Evolutionary conservation across 1,140 invertebrate genomes (phyloP), one percentile per base, ranked within the genome.

Genomic region (Halictus rubicundus): DNA sequence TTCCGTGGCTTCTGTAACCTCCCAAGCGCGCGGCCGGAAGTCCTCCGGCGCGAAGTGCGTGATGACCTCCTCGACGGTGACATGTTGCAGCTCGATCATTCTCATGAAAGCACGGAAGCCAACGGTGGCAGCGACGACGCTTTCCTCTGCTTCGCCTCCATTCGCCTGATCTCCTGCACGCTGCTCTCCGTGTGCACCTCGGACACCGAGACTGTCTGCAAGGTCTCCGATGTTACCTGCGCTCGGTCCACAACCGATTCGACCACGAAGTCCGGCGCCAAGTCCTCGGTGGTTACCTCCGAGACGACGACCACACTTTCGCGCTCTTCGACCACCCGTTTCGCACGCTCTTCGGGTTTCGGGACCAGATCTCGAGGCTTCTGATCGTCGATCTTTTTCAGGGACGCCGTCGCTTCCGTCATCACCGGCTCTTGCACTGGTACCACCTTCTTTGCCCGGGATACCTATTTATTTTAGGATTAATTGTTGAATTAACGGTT

Each of bases 71-170:
- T 97, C 96, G 37, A 98, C 96, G 5, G 96, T 96, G 21, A 95
- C 95, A 89, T 97, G 95, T 85, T 96, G 95, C 63, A 96, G 92
- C 88, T 97, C 96, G 12, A 97, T 95, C 96, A 97, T 97, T 87
- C 95, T 95, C 93, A 97, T 96, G 87, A 97, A 97, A 9, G 97
- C 96, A 85, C 95, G 95, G 89, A 97, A 97, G 12, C 96, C 97
- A 71, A 96, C 95, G 72, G 96, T 96, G 1, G 96, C 94, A 21
- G 96, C 96, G 49, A 96, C 93, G 23, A 95, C 92, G 68, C 95
- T 95, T 92, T 91, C 68, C 92, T 89, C 23, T 85, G 86, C 23
- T 90, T 92, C 72, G 80, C 65, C 86, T 92, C 80, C 9, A 84
- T 87, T 73, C 91, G 92, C 65, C 86, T 92, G 0, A 94, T 88